Base-by-base conservation (phyloP, 2,113 vertebrate species). In the Lasiurus cinereus region DNA sequence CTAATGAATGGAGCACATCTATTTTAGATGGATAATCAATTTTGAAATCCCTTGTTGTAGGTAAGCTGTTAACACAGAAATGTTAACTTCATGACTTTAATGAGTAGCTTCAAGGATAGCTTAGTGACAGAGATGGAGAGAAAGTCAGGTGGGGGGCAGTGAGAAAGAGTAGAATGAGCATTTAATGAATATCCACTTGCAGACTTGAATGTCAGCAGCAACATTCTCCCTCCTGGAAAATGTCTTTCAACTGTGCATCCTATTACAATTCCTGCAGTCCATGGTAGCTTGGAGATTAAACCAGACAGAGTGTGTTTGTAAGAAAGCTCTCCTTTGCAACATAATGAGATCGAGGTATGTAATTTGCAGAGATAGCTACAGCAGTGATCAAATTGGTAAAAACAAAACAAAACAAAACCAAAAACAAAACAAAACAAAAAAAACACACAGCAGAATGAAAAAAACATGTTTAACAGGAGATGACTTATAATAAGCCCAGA, bases 271-370 rank as follows among this genome's bases (percentile, higher is more conserved):
- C 83, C 90, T 92, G 29, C 62, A 94, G 83, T 50, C 88, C 92
- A 88, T 92, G 91, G 85, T 96, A 91, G 91, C 15, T 31, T 91
- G 88, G 97, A 94, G 59, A 90, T 93, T 83, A 96, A 97, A 83
- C 90, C 91, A 66, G 62, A 31, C 59, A 62, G 86, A 89, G 67
- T 39, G 80, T 96, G 86, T 98, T 98, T 96, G 95, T 97, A 96
- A 97, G 96, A 95, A 89, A 70, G 69, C 79, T 89, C 85, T 98
- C 59, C 93, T 98, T 96, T 80, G 93, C 82, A 83, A 80, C 54
- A 66, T 98, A 98, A 98, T 97, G 97, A 98, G 97, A 98, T 97
- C 92, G 93, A 98, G 97, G 96, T 94, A 66, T 83, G 86, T 98
- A 96, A 98, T 97, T 98, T 98, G 89, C 92, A 96, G 97, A 92